Evolutionary conservation across 2,888 invertebrate species (phyloP).

Genomic region (Lucinisca nassula): DNA sequence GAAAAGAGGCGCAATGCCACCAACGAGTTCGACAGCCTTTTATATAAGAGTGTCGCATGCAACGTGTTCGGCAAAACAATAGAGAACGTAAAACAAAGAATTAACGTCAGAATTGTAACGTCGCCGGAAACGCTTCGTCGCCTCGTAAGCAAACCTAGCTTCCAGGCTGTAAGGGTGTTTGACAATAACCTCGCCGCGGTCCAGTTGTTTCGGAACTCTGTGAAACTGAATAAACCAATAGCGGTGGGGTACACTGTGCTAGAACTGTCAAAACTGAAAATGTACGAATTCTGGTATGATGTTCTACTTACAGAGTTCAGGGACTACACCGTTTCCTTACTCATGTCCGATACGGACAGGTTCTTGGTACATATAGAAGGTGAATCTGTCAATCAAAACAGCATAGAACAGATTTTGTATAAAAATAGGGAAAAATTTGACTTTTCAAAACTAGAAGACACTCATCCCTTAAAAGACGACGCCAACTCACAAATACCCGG

Average conservation of each 20-base stretch:
- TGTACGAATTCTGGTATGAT: constrained; percentile 21
- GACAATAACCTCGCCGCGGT: constrained; percentile 15
- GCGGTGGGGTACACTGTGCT: constrained; percentile 7
- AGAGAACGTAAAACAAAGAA: not conserved
- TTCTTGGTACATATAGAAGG: constrained; percentile 12
- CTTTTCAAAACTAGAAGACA: not conserved
- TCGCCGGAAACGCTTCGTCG: not conserved
- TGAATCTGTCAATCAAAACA: not conserved
- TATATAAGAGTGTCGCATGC: not conserved
- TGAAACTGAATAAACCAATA: constrained; percentile 26
- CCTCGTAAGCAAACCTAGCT: not conserved
- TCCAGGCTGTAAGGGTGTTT: constrained; percentile 13
- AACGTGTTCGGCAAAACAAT: not conserved
- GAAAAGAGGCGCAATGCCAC: not conserved
- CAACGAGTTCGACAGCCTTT: not conserved
- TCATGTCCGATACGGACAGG: constrained; percentile 18
- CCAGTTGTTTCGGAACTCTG: not conserved
- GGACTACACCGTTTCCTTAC: not conserved
- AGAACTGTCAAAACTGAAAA: constrained; percentile 4
- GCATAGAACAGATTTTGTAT: not conserved
- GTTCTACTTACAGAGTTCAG: not conserved
- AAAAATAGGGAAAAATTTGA: not conserved
- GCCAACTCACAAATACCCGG: not conserved
- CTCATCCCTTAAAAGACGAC: constrained; percentile 8
- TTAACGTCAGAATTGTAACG: not conserved